Base-by-base conservation (phyloP, 2,888 invertebrate species). In the Metacarcinus magister region DNA sequence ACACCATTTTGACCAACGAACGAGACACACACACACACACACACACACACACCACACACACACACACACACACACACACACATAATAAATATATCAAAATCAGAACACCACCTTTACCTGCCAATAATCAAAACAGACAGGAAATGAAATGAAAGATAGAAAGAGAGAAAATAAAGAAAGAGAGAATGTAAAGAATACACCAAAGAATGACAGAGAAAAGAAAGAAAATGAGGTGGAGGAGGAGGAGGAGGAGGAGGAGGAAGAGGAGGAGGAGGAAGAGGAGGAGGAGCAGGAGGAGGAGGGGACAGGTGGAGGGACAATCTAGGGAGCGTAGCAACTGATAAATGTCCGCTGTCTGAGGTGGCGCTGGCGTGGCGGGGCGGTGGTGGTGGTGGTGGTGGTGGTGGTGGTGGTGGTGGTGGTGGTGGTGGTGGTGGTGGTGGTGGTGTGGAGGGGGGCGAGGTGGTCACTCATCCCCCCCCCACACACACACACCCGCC, bases 281-380 rank as follows among this genome's bases (percentile, higher is more conserved):
- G 82, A 82, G 82, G 82, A 82, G 82, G 82, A 82, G 82, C 32
- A 28, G 32, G 32, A 32, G 32, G 32, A 28, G 82, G 82, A 82
- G 82, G 32, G 82, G 82, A 82, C 28, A 82, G 32, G 82, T 82
- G 82, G 82, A 82, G 82, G 82, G 82, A 32, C 82, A 82, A 82
- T 82, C 82, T 82, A 82, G 82, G 82, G 82, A 82, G 82, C 82
- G 82, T 82, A 82, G 82, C 32, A 82, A 32, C 82, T 82, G 82
- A 82, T 82, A 82, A 82, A 82, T 82, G 82, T 82, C 5, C 10
- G 82, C 82, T 82, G 82, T 82, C 82, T 32, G 28, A 13, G 82
- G 82, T 82, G 82, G 82, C 82, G 82, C 82, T 82, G 82, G 82
- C 28, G 32, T 82, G 67, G 67, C 67, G 67, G 67, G 82, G 32